Evolutionary conservation across 2,113 vertebrate genomes (phyloP).

Genomic region (Syngnathus typhle): DNA sequence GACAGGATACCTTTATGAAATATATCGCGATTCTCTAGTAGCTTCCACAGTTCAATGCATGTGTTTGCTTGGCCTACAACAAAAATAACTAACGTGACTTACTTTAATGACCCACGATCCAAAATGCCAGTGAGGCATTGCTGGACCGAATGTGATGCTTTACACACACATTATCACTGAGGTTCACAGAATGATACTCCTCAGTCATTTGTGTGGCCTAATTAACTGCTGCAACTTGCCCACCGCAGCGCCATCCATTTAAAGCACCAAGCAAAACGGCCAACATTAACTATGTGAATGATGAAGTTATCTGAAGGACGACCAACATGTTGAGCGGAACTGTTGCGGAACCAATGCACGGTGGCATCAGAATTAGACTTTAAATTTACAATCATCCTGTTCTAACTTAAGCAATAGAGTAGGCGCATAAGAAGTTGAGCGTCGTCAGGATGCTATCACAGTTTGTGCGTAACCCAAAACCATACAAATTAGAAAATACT

Average conservation of each 20-base stretch:
- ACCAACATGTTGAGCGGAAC: slow-evolving; percentile 1
- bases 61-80: slow-evolving; percentile 27
- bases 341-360: slow-evolving; percentile 14
- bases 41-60: slow-evolving; percentile 53
- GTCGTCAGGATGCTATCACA: neutral
- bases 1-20: slow-evolving; percentile 68
- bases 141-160: slow-evolving; percentile 22
- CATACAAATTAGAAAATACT: neutral
- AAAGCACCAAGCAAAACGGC: slow-evolving; percentile 33
- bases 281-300: slow-evolving; percentile 35
- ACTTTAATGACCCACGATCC: slow-evolving; percentile 8
- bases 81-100: neutral
- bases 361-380: slow-evolving; percentile 4
- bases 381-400: slow-evolving; percentile 9
- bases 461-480: neutral
- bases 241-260: slow-evolving; percentile 50
- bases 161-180: slow-evolving; percentile 47
- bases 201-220: slow-evolving; percentile 60
- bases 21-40: slow-evolving; percentile 50
- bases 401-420: slow-evolving; percentile 9
- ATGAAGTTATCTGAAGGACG: slow-evolving; percentile 24
- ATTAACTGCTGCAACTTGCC: slow-evolving; percentile 54
- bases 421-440: neutral
- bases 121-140: slow-evolving; percentile 23
- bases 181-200: slow-evolving; percentile 47